Conservation (phyloP, 2,888 invertebrate genomes). For the Polietes domitor region DNA sequence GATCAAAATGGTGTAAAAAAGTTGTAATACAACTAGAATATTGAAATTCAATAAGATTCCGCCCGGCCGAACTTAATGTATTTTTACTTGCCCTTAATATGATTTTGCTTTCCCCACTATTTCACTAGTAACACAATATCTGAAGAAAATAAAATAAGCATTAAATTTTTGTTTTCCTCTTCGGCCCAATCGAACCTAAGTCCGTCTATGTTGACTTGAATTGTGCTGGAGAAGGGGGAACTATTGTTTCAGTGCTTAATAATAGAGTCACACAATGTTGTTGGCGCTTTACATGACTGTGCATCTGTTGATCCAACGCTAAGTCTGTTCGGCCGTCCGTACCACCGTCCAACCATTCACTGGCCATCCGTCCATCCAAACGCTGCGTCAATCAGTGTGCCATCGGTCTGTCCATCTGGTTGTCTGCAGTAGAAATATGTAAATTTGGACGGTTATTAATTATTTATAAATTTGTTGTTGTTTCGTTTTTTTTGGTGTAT, state of each 20-base stretch:
- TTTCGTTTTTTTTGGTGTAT: not conserved
- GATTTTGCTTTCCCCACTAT: too few species aligned
- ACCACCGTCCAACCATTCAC: too few species aligned
- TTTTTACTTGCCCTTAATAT: too few species aligned
- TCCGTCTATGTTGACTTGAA: too few species aligned
- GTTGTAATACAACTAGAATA: too few species aligned
- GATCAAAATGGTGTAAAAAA: too few species aligned
- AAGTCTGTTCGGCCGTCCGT: not conserved
- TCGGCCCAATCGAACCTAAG: too few species aligned
- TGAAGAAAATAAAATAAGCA: too few species aligned
- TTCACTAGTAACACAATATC: too few species aligned
- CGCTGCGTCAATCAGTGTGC: not conserved
- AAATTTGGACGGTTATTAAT: constrained; percentile 58
- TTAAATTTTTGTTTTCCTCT: too few species aligned
- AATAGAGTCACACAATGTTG: constrained; percentile 2
- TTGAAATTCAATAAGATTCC: too few species aligned
- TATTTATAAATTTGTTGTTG: constrained; percentile 54
- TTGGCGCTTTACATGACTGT: constrained; percentile 19
- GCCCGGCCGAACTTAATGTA: too few species aligned
- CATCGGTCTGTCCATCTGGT: constrained; percentile 8
- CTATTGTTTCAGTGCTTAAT: not conserved
- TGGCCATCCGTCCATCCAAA: not conserved
- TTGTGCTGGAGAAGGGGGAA: not conserved
- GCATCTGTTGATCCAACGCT: not conserved
- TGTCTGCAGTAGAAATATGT: constrained; percentile 47